Conservation (phyloP, 2,797 vertebrate species). For the Trichosurus vulpecula region DNA sequence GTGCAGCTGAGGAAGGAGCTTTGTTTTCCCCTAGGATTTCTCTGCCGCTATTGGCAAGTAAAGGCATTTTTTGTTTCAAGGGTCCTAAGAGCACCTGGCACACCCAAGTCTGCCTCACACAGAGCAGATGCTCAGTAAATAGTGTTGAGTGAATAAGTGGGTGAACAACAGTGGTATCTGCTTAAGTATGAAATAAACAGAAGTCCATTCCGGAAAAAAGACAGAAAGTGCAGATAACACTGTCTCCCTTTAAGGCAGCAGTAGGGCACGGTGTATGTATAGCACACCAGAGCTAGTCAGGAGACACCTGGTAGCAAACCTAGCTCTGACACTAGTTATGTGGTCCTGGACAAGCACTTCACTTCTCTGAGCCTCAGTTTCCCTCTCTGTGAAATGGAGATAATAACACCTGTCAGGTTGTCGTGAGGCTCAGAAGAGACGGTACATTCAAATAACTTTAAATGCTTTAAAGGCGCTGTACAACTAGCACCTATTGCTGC, state of each 20-base stretch:
- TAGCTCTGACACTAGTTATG: neutral
- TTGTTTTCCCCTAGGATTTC: neutral
- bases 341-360: neutral
- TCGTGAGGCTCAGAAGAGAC: neutral
- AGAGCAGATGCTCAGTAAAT: neutral
- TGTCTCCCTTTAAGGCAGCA: neutral
- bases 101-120: neutral
- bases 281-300: neutral
- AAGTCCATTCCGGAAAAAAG: neutral
- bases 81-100: neutral
- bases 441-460: neutral
- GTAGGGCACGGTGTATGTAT: no score
- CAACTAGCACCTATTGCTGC: neutral
- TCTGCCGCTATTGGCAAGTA: neutral
- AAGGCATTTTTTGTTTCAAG: neutral
- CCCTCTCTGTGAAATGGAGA: neutral
- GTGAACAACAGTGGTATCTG: neutral
- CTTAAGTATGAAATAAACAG: neutral
- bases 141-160: neutral
- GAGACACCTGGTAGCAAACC: neutral
- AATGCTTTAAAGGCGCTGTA: neutral
- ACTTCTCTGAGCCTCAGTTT: neutral
- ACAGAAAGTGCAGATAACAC: neutral
- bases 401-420: neutral
- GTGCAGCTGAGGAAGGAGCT: fast-evolving